Conservation (phyloP, 92 coral and sea anemone genomes). For the Palythoa heliodiscus region DNA sequence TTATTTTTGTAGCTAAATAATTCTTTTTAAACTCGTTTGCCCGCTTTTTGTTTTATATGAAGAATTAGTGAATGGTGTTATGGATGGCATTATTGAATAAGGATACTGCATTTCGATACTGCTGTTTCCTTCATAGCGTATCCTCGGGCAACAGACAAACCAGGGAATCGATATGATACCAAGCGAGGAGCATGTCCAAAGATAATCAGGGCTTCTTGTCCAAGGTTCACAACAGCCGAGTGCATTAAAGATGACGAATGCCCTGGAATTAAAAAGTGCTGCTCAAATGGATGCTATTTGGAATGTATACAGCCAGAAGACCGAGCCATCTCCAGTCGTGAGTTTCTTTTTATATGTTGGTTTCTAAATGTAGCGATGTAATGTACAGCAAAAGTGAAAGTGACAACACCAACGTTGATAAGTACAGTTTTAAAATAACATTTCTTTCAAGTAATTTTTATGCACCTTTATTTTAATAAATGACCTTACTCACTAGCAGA, state of each 20-base stretch:
- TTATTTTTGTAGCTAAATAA: too few species aligned
- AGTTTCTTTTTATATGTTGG: background rate
- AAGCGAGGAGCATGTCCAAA: conserved; percentile 15
- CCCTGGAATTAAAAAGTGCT: conserved; percentile 56
- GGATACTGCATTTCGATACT: too few species aligned
- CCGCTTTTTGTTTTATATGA: too few species aligned
- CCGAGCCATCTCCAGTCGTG: conserved; percentile 19
- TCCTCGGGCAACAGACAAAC: conserved; percentile 26
- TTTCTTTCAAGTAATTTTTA: too few species aligned
- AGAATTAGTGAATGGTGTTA: too few species aligned
- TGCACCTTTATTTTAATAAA: too few species aligned
- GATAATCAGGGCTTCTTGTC: background rate
- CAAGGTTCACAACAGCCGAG: background rate
- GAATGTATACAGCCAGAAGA: conserved; percentile 20
- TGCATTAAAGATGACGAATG: conserved; percentile 62
- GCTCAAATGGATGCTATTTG: conserved; percentile 31
- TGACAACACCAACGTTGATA: background rate
- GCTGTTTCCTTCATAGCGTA: background rate
- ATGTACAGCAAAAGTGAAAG: background rate
- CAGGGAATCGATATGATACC: conserved; percentile 36
- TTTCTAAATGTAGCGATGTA: background rate
- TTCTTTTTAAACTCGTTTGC: too few species aligned
- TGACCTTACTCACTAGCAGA: too few species aligned
- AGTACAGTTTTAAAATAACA: too few species aligned
- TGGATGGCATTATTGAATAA: too few species aligned